These are phyloP conservation scores for Formica selysi DNA, from an alignment of 1,140 invertebrate genomes.

Conservation along the genomic window DNA sequence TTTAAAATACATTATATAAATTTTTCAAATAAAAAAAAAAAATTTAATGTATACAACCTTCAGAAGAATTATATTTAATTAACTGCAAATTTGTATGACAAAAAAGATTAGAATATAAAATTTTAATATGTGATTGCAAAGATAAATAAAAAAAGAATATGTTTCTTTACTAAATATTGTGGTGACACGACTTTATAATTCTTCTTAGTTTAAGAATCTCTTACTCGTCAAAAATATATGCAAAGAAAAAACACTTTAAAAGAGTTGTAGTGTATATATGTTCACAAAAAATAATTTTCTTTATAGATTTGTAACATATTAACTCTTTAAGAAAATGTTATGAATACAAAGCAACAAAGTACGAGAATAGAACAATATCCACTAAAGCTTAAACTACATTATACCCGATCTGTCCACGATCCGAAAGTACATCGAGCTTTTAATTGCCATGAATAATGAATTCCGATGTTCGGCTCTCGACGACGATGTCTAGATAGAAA, in stretches of 20 bases:
- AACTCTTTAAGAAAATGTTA: not conserved
- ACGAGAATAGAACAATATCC: too few species aligned
- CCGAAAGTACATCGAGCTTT: constrained; percentile 41
- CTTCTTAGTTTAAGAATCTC: not conserved
- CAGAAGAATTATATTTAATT: not conserved
- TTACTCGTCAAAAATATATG: not conserved
- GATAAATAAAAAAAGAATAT: not conserved
- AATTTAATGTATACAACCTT: not conserved
- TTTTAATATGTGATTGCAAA: not conserved
- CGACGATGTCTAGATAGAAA: constrained; percentile 4
- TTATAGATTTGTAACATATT: too few species aligned
- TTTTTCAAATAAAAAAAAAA: not conserved
- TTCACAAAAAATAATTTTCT: too few species aligned
- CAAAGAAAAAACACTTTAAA: not conserved
- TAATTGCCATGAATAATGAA: constrained; percentile 84
- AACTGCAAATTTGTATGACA: not conserved
- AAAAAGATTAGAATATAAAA: not conserved
- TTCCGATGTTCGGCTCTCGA: constrained; percentile 53
- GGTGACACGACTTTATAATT: not conserved
- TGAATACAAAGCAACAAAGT: not conserved
- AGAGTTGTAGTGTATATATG: too few species aligned
- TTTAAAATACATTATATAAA: not conserved
- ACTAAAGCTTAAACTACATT: constrained; percentile 13
- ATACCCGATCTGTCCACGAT: not conserved
- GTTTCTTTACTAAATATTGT: too few species aligned